These are phyloP conservation scores for Trissolcus japonicus DNA, from an alignment of 2,888 invertebrate species.

Conservation along the genomic window DNA sequence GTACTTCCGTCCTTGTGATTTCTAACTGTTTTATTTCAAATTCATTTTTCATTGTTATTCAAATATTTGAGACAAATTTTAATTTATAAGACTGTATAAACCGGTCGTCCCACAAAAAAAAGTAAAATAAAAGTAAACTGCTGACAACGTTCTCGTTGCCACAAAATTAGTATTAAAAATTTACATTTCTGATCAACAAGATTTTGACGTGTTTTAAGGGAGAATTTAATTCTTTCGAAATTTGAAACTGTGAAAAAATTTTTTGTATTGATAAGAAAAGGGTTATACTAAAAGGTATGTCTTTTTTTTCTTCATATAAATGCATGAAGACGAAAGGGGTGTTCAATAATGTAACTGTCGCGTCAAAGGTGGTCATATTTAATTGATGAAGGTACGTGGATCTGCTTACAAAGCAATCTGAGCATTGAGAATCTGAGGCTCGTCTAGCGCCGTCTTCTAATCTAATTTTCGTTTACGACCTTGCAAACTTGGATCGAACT, in stretches of 20 bases:
- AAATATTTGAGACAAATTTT: background rate
- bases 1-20: no score
- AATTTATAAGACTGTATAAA: background rate
- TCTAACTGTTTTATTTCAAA: no score
- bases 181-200: background rate
- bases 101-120: background rate
- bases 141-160: background rate
- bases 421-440: constrained; percentile 65
- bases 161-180: background rate
- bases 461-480: constrained; percentile 56
- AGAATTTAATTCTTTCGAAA: no score
- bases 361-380: constrained; percentile 56
- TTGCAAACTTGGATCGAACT: constrained; percentile 49
- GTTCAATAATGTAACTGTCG: constrained; percentile 58
- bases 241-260: no score
- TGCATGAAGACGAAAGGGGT: constrained; percentile 15
- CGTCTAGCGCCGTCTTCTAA: constrained; percentile 43
- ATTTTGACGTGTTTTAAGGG: no score
- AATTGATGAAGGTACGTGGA: constrained; percentile 54
- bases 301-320: background rate
- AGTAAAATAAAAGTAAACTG: background rate
- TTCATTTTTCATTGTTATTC: no score
- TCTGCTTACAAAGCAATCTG: constrained; percentile 72
- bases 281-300: no score
- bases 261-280: no score